Base-by-base conservation (phyloP, 2,888 invertebrate genomes). In the Parelbella ahira region DNA sequence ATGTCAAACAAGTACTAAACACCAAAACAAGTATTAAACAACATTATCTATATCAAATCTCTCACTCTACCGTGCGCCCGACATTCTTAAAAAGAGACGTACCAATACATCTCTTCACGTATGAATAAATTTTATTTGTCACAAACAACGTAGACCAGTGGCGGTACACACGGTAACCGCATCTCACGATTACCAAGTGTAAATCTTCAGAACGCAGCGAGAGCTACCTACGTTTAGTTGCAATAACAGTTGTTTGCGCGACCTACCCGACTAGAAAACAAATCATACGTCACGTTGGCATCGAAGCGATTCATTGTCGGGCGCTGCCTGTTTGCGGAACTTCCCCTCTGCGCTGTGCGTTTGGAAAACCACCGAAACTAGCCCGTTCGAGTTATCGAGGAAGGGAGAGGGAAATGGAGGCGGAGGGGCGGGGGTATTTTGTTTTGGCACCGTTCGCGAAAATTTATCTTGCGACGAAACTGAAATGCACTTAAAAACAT, bases 401-500 rank as follows among this genome's bases (percentile, higher is more conserved):
- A n/a, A n/a, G n/a, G n/a, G n/a, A n/a, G n/a, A n/a, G n/a, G n/a
- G n/a, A n/a, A n/a, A n/a, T n/a, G n/a, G n/a, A n/a, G n/a, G n/a
- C n/a, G n/a, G n/a, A n/a, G n/a, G n/a, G n/a, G n/a, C n/a, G 21
- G 33, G 28, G 33, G 27, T 34, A 34, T 34, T 34, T 34, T 34
- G 41, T 33, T 42, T 42, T 34, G 41, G 41, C 41, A 41, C 9
- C 13, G 41, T 13, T 15, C n/a, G 34, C 65, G 58, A 55, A 63
- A 61, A 83, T 83, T 83, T 84, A 83, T 79, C 73, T 66, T 55
- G 59, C 58, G 56, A 60, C 54, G 68, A 68, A 71, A 78, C 30
- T 79, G 81, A 78, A 77, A 66, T 75, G 72, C 77, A 76, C 79
- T 78, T 81, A 78, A 82, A 81, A 81, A 83, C 75, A 68, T 71